Evolutionary conservation across 2,888 invertebrate species (phyloP), one percentile per base, ranked within the genome.

Genomic region (Iselma pallidipennis): DNA sequence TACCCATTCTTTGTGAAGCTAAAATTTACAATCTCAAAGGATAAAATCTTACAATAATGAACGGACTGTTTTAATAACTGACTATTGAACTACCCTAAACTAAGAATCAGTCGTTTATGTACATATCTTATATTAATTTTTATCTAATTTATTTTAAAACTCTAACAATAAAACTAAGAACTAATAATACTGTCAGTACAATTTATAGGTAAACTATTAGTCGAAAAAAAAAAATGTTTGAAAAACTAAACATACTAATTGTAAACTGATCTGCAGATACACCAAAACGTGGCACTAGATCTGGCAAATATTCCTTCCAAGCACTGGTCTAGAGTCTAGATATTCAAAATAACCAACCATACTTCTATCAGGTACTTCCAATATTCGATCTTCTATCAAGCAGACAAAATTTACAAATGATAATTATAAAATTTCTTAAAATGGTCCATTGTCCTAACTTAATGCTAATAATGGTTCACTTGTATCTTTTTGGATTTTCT

Each of bases 391-490:
- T 37, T 37, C 7, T 9, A 37, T 37, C 16, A 37, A 9, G 16
- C 4, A 33, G 2, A 10, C 9, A 29, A 29, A 10, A 9, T 4
- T 9, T 1, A 29, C 33, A 31, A 12, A 33, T 14, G 14, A 37
- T 6, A 7, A 7, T n/a, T n/a, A n/a, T n/a, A n/a, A 4, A 37
- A 37, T 14, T 37, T 14, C 4, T 0, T 42, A 10, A 10, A 19
- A 42, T 4, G 1, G 7, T 37, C 26, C 12, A n/a, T 31, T 28
- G 5, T 28, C 50, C 85, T 86, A 89, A 84, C 89, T 89, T 80
- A 89, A 83, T 59, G 89, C 89, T 80, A 89, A 78, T 74, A 89
- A 81, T 50, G 89, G 89, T 81, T 89, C 89, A 70, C 85, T 84
- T 64, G 85, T 77, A 71, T 88, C 88, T 82, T 85, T 85, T 25